Conservation (phyloP, 2,888 invertebrate species). For the Elegia similella region DNA sequence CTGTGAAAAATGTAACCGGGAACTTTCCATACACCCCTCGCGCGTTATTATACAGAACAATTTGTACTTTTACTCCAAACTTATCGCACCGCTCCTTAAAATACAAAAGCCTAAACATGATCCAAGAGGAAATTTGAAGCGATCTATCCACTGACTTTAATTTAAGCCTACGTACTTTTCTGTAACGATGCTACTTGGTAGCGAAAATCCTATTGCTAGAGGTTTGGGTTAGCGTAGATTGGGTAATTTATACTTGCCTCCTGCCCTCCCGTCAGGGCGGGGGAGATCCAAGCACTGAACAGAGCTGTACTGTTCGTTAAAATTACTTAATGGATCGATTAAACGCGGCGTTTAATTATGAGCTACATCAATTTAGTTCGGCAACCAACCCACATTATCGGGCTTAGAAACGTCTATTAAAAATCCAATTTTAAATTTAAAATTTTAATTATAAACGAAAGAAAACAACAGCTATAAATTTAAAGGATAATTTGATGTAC, state of each 20-base stretch:
- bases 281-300: constrained; percentile 58
- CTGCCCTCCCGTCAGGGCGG: constrained; percentile 46
- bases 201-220: constrained; percentile 72
- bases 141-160: constrained; percentile 60
- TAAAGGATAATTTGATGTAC: constrained; percentile 15
- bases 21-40: constrained; percentile 45
- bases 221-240: constrained; percentile 76
- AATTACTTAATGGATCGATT: constrained; percentile 75
- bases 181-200: constrained; percentile 63
- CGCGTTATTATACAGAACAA: constrained; percentile 36
- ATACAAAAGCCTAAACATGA: constrained; percentile 27
- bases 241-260: constrained; percentile 79
- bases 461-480: constrained; percentile 9
- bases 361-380: constrained; percentile 51
- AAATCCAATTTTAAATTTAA: background rate
- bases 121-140: constrained; percentile 39
- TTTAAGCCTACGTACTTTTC: constrained; percentile 71
- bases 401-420: background rate
- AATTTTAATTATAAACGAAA: constrained; percentile 1
- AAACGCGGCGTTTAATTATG: constrained; percentile 62
- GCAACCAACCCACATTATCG: constrained; percentile 19
- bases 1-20: constrained; percentile 60
- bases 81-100: constrained; percentile 21
- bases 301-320: constrained; percentile 67
- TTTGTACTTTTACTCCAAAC: constrained; percentile 29